Evolutionary conservation across 2,888 invertebrate species (phyloP), one percentile per base, ranked within the genome.

Genomic region (Fabriciana adippe): DNA sequence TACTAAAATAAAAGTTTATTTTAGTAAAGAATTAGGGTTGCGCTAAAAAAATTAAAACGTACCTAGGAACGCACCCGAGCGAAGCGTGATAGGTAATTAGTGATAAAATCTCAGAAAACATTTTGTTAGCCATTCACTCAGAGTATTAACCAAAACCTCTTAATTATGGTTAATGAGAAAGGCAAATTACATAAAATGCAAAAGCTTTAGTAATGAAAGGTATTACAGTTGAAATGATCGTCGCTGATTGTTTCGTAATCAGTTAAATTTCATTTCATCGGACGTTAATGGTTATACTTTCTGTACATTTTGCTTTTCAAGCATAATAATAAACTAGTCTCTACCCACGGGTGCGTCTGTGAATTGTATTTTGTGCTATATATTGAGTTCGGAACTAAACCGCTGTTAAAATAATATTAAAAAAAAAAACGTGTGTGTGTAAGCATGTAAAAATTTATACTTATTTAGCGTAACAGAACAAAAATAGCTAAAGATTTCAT

Each of bases 141-240:
- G 4, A 21, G 15, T 21, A 14, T 57, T 45, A 57, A 45, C 21
- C 11, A 45, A 18, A 21, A 41, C 41, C 16, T 18, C 13, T 56
- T 41, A 18, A 45, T 57, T 3, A 45, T 6, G 15, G 3, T 45
- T 57, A 57, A 57, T 47, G 47, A 55, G n/a, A 0, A 31, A 55
- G 14, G 11, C 16, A 55, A 48, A 48, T 35, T 18, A 48, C 35
- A 14, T 26, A n/a, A 51, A 65, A 41, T 57, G 13, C 6, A 6
- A 16, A 57, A 45, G 18, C 55, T n/a, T 55, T 48, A 55, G 31
- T 31, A 48, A 63, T 57, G 13, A 45, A 14, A 31, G 18, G 41
- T 65, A 51, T 64, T 21, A 45, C 15, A 57, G 16, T 47, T 65
- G 15, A 59, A 65, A 65, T 47, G 26, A 65, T 65, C 51, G 21